Evolutionary conservation across 2,797 vertebrate genomes (phyloP).

Genomic region (Chelon labrosus): DNA sequence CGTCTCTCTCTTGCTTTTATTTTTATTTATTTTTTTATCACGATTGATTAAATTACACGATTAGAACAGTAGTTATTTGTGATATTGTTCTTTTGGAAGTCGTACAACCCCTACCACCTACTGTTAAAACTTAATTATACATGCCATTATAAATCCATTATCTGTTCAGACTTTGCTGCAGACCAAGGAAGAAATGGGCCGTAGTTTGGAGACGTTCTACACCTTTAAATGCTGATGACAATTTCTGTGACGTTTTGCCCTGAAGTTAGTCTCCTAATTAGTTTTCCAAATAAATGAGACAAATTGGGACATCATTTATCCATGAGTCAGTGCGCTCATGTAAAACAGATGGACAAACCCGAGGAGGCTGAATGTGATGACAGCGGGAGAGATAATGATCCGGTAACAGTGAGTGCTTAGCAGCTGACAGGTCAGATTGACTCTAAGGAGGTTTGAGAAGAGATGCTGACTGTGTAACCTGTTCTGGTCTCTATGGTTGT

Average conservation of each 20-base stretch:
- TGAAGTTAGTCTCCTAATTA: conserved; percentile 2
- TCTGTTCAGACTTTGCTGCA: no score
- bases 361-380: conserved; percentile 16
- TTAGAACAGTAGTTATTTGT: background rate
- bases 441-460: background rate
- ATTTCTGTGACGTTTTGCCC: background rate
- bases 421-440: conserved; percentile 2
- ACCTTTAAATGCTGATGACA: background rate
- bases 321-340: background rate
- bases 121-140: no score
- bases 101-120: background rate
- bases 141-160: no score
- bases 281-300: background rate
- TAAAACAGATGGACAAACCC: background rate
- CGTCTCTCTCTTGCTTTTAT: background rate
- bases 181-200: no score
- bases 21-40: background rate
- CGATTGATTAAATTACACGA: background rate
- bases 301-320: background rate
- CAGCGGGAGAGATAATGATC: conserved; percentile 11
- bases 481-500: background rate
- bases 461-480: background rate
- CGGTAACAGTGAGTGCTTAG: conserved; percentile 9
- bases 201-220: no score
- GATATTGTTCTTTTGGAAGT: background rate